Conservation (phyloP, 1,140 invertebrate species). For the Papilio glaucus region DNA sequence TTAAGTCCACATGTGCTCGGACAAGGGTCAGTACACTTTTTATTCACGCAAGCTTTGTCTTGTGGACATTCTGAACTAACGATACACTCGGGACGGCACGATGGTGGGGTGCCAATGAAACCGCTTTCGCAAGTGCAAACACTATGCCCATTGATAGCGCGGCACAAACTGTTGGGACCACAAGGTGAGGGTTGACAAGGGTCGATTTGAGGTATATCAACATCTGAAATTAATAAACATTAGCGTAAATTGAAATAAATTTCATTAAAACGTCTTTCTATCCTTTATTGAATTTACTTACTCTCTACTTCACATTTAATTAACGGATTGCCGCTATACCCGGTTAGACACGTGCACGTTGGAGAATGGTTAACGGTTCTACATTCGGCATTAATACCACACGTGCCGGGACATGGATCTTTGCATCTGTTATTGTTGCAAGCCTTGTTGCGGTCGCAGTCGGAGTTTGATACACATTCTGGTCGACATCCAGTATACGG, state of each 20-base stretch:
- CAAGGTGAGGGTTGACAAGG: slow-evolving; percentile 92
- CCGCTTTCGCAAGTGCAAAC: slow-evolving; percentile 91
- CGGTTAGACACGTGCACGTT: slow-evolving; percentile 89
- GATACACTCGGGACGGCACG: slow-evolving; percentile 92
- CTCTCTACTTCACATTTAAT: slow-evolving; percentile 71
- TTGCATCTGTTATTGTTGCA: slow-evolving; percentile 93
- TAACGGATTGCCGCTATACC: slow-evolving; percentile 89
- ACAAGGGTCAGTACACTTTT: slow-evolving; percentile 93
- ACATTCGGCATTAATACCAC: slow-evolving; percentile 91
- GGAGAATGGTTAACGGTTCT: slow-evolving; percentile 90
- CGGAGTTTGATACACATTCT: slow-evolving; percentile 92
- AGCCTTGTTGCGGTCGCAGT: slow-evolving; percentile 90
- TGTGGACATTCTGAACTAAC: slow-evolving; percentile 92
- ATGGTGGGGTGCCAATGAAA: slow-evolving; percentile 90
- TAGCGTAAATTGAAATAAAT: not conserved
- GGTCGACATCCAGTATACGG: slow-evolving; percentile 93
- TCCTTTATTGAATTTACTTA: slow-evolving; percentile 48
- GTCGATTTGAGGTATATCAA: slow-evolving; percentile 68
- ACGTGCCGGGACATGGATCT: slow-evolving; percentile 91
- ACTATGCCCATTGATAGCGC: slow-evolving; percentile 89
- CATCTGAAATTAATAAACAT: slow-evolving; percentile 57
- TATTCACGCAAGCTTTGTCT: slow-evolving; percentile 91
- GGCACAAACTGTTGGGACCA: slow-evolving; percentile 91
- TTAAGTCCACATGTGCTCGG: slow-evolving; percentile 91
- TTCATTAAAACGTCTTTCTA: slow-evolving; percentile 22